Percentiles rank a stretch among this genome's conserved stretches.
These are phyloP conservation scores for Agonum fuliginosum DNA, from an alignment of 2,888 invertebrate species.

Conservation along the genomic window DNA sequence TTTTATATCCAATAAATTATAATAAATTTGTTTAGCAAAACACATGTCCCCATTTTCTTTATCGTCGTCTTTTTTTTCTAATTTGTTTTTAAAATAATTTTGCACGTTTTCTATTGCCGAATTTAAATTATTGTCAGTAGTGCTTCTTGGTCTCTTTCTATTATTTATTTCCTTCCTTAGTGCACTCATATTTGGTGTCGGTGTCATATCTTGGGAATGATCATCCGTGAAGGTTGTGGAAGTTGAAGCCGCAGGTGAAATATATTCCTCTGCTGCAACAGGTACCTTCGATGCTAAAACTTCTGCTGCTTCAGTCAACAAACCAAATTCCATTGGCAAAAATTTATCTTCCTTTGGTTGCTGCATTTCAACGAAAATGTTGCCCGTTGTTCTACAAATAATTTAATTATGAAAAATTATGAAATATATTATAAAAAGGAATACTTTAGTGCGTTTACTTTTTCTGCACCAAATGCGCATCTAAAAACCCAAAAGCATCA, in stretches of 20 bases:
- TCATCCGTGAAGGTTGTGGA: background rate
- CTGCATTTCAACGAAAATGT: background rate
- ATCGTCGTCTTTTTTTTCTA: background rate
- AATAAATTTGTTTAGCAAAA: slow-evolving; percentile 45
- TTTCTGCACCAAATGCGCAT: slow-evolving; percentile 27
- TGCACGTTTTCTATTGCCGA: slow-evolving; percentile 32
- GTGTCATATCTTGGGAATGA: background rate
- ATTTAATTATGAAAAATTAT: background rate
- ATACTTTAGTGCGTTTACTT: slow-evolving; percentile 36
- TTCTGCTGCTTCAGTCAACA: no score
- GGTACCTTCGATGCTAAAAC: background rate
- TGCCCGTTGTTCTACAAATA: slow-evolving; percentile 27
- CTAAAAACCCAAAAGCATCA: slow-evolving; percentile 40
- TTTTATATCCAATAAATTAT: slow-evolving; percentile 26
- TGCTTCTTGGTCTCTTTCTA: slow-evolving; percentile 3
- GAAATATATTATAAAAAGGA: background rate
- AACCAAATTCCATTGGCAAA: no score
- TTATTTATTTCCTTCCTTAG: slow-evolving; percentile 4
- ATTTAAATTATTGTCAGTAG: background rate
- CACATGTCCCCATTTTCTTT: slow-evolving; percentile 37
- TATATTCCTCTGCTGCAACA: background rate
- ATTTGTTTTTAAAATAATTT: slow-evolving; percentile 17
- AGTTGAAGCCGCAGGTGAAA: background rate
- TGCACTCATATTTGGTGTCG: background rate
- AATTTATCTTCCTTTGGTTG: background rate